Percentiles rank a stretch among this genome's conserved stretches.
phyloP scores from a whole-genome alignment of 2,888 invertebrate species.

The Lottia gigantea region DNA sequence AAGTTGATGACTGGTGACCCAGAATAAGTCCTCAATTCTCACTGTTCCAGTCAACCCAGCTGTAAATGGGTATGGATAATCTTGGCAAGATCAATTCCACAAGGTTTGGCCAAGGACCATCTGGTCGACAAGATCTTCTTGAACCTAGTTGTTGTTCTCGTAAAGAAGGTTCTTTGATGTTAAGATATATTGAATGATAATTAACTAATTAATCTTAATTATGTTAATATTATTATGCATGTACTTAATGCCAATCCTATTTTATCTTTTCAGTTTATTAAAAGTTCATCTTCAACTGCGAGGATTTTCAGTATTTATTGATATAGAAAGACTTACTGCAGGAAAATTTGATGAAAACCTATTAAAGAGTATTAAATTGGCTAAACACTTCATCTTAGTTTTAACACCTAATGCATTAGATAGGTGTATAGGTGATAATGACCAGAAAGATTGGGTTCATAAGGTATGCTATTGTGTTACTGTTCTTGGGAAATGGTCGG shows the following conservation, averaged over 20 bases:
- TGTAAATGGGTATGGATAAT: no score
- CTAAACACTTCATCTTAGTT: constrained; percentile 95
- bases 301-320: constrained; percentile 97
- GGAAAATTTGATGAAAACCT: constrained; percentile 99
- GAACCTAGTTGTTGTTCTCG: no score
- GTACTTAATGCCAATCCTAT: not conserved
- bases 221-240: no score
- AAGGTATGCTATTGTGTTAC: constrained; percentile 76
- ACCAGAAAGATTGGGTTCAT: constrained; percentile 99
- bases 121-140: no score
- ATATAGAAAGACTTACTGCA: constrained; percentile 96
- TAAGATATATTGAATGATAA: no score
- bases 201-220: no score
- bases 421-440: constrained; percentile 89
- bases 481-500: no score
- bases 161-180: no score
- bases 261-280: constrained; percentile 69
- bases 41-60: no score
- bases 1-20: no score
- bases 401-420: constrained; percentile 95
- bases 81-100: no score
- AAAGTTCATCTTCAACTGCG: constrained; percentile 96
- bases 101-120: no score
- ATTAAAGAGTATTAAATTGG: constrained; percentile 94
- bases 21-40: not conserved